phyloP scores from a whole-genome alignment of 2,888 invertebrate species.

The Zaprionus lineosus region DNA sequence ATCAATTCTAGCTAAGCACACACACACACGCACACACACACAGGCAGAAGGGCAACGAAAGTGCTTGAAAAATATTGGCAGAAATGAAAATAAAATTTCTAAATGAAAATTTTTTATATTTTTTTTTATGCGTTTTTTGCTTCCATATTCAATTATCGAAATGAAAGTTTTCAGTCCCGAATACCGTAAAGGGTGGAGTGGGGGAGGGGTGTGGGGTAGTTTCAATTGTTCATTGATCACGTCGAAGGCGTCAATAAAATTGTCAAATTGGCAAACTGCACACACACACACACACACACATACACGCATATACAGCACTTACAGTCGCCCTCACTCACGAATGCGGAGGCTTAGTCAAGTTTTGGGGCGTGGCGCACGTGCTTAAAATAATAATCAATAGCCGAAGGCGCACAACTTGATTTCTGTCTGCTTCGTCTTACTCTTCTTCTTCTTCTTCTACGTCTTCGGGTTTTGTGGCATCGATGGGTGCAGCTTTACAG shows the following conservation, averaged over 20 bases:
- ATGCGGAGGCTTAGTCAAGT: conserved; percentile 41
- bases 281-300: background rate
- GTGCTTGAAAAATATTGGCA: conserved; percentile 34
- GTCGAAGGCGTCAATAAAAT: conserved; percentile 68
- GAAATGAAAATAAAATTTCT: conserved; percentile 37
- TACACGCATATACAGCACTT: conserved; percentile 4
- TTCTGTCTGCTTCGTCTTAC: background rate
- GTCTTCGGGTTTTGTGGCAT: background rate
- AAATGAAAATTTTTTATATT: conserved; percentile 48
- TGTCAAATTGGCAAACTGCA: conserved; percentile 67
- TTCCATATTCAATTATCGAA: conserved; percentile 62
- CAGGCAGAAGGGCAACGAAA: conserved; percentile 36
- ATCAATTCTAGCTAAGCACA: conserved; percentile 47
- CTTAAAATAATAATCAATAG: conserved; percentile 39
- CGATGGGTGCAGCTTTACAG: conserved; percentile 30
- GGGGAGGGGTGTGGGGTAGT: too few species aligned
- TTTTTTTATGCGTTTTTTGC: conserved; percentile 19
- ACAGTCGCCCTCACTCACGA: too few species aligned
- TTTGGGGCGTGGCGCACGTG: conserved; percentile 54
- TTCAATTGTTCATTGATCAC: conserved; percentile 55
- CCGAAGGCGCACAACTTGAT: conserved; percentile 17
- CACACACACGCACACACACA: background rate
- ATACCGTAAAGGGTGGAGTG: too few species aligned
- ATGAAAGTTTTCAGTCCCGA: conserved; percentile 55
- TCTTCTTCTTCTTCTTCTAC: too few species aligned